A percentile compares a stretch with the other conserved stretches of the same genome.
Conservation (phyloP, 2,888 invertebrate genomes). For the Xestia xanthographa region DNA sequence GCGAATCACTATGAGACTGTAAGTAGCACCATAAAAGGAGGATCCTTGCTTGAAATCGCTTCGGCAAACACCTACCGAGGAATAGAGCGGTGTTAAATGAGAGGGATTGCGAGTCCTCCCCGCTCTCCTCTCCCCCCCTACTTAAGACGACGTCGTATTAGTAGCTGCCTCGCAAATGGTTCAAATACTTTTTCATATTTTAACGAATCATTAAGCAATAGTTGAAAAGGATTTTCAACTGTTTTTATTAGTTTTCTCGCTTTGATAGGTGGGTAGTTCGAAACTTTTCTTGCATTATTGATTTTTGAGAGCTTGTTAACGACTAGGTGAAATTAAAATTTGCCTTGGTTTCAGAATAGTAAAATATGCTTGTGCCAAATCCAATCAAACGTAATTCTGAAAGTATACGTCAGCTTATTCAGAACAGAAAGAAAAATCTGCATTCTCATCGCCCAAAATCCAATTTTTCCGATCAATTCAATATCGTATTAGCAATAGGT, state of each 20-base stretch:
- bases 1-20: conserved; percentile 90
- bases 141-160: conserved; percentile 82
- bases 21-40: conserved; percentile 89
- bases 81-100: conserved; percentile 90
- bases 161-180: conserved; percentile 82
- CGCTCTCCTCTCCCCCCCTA: conserved; percentile 73
- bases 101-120: conserved; percentile 86
- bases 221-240: conserved; percentile 65
- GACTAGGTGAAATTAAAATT: background rate
- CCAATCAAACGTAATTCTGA: conserved; percentile 20
- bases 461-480: conserved; percentile 52
- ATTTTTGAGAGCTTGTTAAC: conserved; percentile 30
- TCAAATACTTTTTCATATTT: conserved; percentile 81
- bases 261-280: conserved; percentile 43
- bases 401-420: conserved; percentile 1
- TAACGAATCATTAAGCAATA: conserved; percentile 78
- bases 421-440: conserved; percentile 32
- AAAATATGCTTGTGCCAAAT: background rate
- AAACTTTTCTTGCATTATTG: conserved; percentile 49
- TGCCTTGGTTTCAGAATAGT: background rate
- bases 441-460: conserved; percentile 32
- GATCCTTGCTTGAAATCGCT: conserved; percentile 88
- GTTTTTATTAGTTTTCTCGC: conserved; percentile 57
- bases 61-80: conserved; percentile 90
- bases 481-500: conserved; percentile 49